A percentile compares a stretch with the other conserved stretches of the same genome.
Conservation (phyloP, 2,888 invertebrate genomes). For the Tribolium freemani region DNA sequence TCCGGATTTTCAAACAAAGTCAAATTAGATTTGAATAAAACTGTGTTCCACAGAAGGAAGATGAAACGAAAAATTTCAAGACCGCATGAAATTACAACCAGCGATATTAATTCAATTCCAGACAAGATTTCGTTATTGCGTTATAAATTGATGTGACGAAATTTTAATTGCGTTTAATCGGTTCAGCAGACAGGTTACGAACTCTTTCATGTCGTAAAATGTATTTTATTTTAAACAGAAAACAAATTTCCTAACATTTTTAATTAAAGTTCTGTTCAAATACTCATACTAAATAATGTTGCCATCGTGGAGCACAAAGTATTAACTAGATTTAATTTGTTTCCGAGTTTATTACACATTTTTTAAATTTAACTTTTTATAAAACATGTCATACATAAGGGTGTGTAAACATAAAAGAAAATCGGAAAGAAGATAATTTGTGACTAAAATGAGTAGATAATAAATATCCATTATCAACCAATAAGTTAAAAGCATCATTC, state of each 20-base stretch:
- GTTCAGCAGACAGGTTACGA: conserved; percentile 1
- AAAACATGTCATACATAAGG: no score
- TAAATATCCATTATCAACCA: no score
- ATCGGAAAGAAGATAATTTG: no score
- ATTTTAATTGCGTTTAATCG: conserved; percentile 24
- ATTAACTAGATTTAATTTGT: no score
- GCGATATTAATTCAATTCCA: neutral
- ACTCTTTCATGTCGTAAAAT: neutral
- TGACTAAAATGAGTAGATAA: no score
- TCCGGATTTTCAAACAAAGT: conserved; percentile 23
- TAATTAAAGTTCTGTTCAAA: neutral
- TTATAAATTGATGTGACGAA: conserved; percentile 13
- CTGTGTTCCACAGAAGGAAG: neutral
- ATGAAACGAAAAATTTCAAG: conserved; percentile 4
- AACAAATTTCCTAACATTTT: neutral
- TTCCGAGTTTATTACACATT: no score
- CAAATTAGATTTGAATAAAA: conserved; percentile 23
- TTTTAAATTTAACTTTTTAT: no score
- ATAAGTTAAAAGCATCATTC: no score
- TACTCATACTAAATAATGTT: neutral
- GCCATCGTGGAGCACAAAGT: neutral
- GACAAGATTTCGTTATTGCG: conserved; percentile 8
- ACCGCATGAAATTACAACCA: neutral
- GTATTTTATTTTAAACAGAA: neutral
- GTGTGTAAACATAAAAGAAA: no score